Evolutionary conservation across 2,797 vertebrate species (phyloP).

Genomic region (Darevskia mixta): DNA sequence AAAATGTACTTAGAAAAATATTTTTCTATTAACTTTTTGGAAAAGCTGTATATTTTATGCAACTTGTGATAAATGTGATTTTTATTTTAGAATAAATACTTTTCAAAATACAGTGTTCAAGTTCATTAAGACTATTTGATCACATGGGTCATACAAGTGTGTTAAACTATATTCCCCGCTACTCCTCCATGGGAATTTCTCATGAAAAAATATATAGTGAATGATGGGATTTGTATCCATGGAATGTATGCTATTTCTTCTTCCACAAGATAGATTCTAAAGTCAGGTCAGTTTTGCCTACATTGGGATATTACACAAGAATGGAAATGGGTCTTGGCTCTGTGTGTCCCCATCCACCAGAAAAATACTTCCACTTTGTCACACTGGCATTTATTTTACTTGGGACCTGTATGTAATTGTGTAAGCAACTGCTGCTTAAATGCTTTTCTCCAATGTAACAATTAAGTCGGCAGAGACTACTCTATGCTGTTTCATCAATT

Average conservation of each 20-base stretch:
- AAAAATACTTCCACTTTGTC: too few relatives aligned
- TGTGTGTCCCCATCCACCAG: background rate
- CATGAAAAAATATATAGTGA: background rate
- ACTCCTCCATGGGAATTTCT: too few relatives aligned
- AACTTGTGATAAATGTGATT: conserved; percentile 83
- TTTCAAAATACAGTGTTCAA: conserved; percentile 29
- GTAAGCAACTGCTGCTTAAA: too few relatives aligned
- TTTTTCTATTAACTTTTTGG: conserved; percentile 84
- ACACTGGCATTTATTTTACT: too few relatives aligned
- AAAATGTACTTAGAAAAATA: conserved; percentile 75
- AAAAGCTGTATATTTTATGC: conserved; percentile 83
- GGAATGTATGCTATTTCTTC: background rate
- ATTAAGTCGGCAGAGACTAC: too few relatives aligned
- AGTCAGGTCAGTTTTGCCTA: background rate
- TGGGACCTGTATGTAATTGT: too few relatives aligned
- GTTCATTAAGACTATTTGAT: background rate
- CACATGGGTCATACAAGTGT: background rate
- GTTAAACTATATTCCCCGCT: too few relatives aligned
- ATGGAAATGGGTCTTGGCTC: background rate
- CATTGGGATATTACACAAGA: background rate
- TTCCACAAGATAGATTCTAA: background rate
- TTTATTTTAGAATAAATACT: conserved; percentile 83
- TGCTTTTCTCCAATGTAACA: too few relatives aligned
- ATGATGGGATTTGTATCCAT: background rate
- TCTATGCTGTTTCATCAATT: too few relatives aligned